A percentile compares a stretch with the other conserved stretches of the same genome.
Evolutionary conservation across 2,888 invertebrate genomes (phyloP).

Genomic region (Euplexia lucipara): DNA sequence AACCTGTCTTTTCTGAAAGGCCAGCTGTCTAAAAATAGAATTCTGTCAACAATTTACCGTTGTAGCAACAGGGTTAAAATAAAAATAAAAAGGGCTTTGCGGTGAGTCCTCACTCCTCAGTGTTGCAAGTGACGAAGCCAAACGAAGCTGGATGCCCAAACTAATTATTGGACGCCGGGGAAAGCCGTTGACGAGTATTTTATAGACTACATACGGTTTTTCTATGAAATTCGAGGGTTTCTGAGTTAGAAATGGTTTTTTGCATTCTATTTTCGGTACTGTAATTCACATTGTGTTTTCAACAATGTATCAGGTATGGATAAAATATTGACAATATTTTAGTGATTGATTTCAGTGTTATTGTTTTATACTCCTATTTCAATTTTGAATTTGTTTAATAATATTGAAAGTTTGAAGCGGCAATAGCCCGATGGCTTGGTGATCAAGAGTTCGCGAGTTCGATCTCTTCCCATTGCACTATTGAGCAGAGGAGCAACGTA

Average conservation of each 20-base stretch:
- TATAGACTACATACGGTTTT: neutral
- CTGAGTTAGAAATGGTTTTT: neutral
- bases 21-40: neutral
- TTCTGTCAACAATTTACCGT: conserved; percentile 23
- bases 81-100: conserved; percentile 29
- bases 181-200: conserved; percentile 27
- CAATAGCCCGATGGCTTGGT: no score
- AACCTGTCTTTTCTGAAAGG: neutral
- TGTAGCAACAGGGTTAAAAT: conserved; percentile 32
- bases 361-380: no score
- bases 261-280: neutral
- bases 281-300: neutral
- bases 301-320: no score
- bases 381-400: no score
- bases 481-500: no score
- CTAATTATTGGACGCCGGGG: conserved; percentile 62
- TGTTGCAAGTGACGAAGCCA: conserved; percentile 54
- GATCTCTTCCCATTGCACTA: no score
- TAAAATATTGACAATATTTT: no score
- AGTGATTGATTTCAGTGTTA: no score
- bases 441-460: no score
- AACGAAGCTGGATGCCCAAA: conserved; percentile 52
- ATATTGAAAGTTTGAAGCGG: no score
- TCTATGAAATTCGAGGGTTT: conserved; percentile 3
- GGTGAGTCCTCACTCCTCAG: conserved; percentile 25